These are phyloP conservation scores for Ashinkailepas kermadecensis DNA, from an alignment of 2,888 invertebrate species.

Conservation along the genomic window DNA sequence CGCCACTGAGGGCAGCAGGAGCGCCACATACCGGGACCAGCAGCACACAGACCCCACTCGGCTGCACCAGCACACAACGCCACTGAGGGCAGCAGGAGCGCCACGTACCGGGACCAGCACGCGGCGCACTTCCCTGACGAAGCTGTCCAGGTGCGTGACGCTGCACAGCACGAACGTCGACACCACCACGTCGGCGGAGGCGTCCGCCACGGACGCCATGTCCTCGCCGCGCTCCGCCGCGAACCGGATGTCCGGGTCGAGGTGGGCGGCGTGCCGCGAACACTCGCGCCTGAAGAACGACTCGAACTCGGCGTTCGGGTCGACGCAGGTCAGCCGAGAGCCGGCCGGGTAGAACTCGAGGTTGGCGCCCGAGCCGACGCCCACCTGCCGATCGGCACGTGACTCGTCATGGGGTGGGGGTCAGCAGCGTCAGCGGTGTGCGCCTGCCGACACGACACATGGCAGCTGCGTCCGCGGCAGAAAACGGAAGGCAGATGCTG, in stretches of 20 bases:
- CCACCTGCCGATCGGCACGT: slow-evolving; percentile 1
- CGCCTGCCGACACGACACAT: no score
- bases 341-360: slow-evolving; percentile 15
- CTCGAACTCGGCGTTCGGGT: slow-evolving; percentile 17
- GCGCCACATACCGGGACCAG: no score
- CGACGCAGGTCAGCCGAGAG: slow-evolving; percentile 16
- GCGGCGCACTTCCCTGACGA: slow-evolving; percentile 37
- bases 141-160: slow-evolving; percentile 34
- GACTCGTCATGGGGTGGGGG: slow-evolving; percentile 33
- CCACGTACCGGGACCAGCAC: slow-evolving; percentile 36
- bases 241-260: slow-evolving; percentile 34
- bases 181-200: slow-evolving; percentile 37
- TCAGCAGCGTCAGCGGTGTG: neutral
- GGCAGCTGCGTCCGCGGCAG: no score
- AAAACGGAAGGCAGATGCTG: no score
- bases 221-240: slow-evolving; percentile 35
- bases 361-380: slow-evolving; percentile 5
- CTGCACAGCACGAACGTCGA: slow-evolving; percentile 37
- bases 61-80: neutral
- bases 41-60: no score
- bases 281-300: neutral
- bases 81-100: neutral
- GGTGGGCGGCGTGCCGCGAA: neutral
- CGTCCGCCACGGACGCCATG: slow-evolving; percentile 36
- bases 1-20: no score